Evolutionary conservation across 2,113 vertebrate genomes (phyloP), one percentile per base, ranked within the genome.

Genomic region (Hippocampus mohnikei): DNA sequence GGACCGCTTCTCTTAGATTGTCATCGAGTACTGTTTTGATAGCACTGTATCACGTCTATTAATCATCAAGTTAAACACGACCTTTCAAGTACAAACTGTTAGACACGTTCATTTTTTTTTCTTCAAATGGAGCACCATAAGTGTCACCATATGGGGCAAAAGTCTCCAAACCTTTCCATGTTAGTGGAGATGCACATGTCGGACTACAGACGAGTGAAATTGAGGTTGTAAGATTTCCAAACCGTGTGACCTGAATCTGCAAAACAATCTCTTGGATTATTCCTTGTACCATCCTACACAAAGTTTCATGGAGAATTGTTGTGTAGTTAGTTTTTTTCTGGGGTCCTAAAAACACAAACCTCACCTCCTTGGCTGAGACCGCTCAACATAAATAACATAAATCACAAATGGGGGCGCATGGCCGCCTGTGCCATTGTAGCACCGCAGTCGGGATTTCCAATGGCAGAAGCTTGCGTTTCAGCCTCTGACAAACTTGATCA

Each of bases 401-500:
- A n/a, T 16, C 29, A 33, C 29, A 60, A 60, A 60, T 4, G 59
- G 59, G 16, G 58, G 15, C 33, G 20, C 21, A 2, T n/a, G 20
- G 56, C 13, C n/a, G 25, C 29, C 59, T 61, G 16, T 33, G 56
- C 56, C 56, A 37, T 37, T 13, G 59, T 6, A 37, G 29, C 20
- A 41, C 63, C 11, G 2, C 41, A 18, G 11, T 65, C 41, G 13
- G 27, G 16, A 11, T 29, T 25, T 13, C 7, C 5, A 23, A 33
- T 23, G 62, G 23, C 62, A 64, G 10, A 64, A 5, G 48, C 52
- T 37, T 12, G 29, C 20, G 50, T 81, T 76, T 67, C 67, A 67
- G 41, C 70, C 72, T 48, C 53, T 15, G 66, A 81, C 70, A 80
- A 58, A 69, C 48, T 76, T 79, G 75, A 84, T 85, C 77, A 77